These are phyloP conservation scores for Ophion costatus DNA, from an alignment of 2,888 invertebrate genomes.

Conservation along the genomic window DNA sequence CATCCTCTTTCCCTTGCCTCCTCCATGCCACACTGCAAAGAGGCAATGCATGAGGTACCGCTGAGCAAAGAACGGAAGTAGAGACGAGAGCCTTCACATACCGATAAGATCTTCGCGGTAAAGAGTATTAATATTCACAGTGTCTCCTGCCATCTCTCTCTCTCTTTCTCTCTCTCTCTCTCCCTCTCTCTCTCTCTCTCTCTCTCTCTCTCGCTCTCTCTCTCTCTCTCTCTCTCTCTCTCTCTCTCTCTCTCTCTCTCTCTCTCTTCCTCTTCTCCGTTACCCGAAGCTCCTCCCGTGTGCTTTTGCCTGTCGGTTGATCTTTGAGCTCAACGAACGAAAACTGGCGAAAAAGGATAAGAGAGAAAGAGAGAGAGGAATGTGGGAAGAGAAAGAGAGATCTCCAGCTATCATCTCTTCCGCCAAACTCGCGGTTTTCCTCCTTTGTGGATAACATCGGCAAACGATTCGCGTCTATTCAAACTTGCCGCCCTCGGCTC, in stretches of 20 bases:
- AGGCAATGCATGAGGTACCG: constrained; percentile 40
- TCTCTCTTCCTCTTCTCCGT: constrained; percentile 7
- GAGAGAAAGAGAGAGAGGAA: neutral
- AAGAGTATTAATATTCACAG: constrained; percentile 80
- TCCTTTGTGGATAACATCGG: constrained; percentile 72
- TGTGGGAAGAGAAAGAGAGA: neutral
- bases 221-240: constrained; percentile 42
- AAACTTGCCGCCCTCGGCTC: constrained; percentile 34
- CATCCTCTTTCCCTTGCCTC: neutral
- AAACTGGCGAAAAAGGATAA: constrained; percentile 30
- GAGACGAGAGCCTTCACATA: constrained; percentile 73
- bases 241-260: constrained; percentile 59
- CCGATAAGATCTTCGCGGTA: constrained; percentile 79
- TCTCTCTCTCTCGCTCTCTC: constrained; percentile 1
- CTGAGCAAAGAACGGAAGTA: constrained; percentile 69
- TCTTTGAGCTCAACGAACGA: constrained; percentile 32
- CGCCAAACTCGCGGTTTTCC: constrained; percentile 44
- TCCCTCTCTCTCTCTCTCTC: constrained; percentile 59
- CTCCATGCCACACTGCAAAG: constrained; percentile 41
- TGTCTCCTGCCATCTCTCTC: constrained; percentile 65
- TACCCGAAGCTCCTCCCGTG: constrained; percentile 52
- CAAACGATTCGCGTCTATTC: constrained; percentile 68
- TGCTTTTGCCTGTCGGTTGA: constrained; percentile 46
- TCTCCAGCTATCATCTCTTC: constrained; percentile 21
- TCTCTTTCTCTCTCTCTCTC: constrained; percentile 34